Percentiles rank a stretch among this genome's conserved stretches.
Evolutionary conservation across 2,888 invertebrate species (phyloP).

Genomic region (Geotrupes spiniger): DNA sequence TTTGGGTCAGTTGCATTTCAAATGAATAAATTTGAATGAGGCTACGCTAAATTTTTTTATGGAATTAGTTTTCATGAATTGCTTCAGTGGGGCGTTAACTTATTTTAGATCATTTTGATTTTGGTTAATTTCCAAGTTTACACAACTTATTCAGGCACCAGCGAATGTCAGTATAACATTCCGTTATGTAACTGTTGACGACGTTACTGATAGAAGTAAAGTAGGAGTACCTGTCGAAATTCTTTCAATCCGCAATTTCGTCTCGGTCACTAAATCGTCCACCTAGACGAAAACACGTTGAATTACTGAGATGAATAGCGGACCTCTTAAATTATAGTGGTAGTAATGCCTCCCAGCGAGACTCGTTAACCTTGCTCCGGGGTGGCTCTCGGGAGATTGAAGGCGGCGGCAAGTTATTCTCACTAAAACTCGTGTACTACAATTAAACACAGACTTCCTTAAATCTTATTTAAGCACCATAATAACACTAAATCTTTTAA

Average conservation of each 20-base stretch:
- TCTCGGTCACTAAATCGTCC: conserved; percentile 12
- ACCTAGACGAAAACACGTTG: conserved; percentile 1
- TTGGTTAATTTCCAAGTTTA: too few relatives aligned
- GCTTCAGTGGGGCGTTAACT: too few relatives aligned
- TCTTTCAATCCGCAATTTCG: conserved; percentile 5
- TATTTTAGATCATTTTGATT: too few relatives aligned
- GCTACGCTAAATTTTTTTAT: too few relatives aligned
- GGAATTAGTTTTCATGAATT: too few relatives aligned
- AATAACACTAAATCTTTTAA: conserved; percentile 24
- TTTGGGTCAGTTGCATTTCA: too few relatives aligned
- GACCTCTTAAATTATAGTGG: conserved; percentile 26
- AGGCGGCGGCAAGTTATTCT: conserved; percentile 15
- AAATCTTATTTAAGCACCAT: conserved; percentile 23
- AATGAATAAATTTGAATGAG: too few relatives aligned
- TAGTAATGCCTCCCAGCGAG: conserved; percentile 25
- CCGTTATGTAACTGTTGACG: too few relatives aligned
- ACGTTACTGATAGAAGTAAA: too few relatives aligned
- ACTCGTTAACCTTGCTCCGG: conserved; percentile 25
- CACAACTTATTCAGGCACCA: too few relatives aligned
- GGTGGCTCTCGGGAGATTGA: conserved; percentile 8
- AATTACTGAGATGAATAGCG: conserved; percentile 15
- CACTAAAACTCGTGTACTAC: conserved; percentile 22
- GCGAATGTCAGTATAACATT: too few relatives aligned
- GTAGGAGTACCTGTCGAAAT: too few relatives aligned
- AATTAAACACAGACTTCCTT: conserved; percentile 25